These are phyloP conservation scores for Pteronotus mesoamericanus DNA, from an alignment of 2,797 vertebrate species.

Conservation along the genomic window DNA sequence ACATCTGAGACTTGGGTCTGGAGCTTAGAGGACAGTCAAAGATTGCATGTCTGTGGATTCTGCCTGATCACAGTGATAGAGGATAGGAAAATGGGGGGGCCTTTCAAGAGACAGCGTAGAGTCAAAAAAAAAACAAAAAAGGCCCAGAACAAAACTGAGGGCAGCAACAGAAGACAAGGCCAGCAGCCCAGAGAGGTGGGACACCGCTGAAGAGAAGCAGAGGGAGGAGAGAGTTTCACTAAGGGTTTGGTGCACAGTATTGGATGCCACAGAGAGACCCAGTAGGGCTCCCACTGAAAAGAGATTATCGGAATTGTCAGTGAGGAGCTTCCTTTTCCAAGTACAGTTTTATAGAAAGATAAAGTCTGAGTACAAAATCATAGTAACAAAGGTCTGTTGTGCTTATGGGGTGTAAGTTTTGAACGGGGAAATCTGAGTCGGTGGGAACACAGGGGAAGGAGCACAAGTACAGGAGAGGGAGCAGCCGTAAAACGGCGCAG, in stretches of 20 bases:
- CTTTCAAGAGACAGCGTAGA: not conserved
- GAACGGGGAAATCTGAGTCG: not conserved
- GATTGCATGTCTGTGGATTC: not conserved
- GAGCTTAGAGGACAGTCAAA: not conserved
- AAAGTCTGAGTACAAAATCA: not conserved
- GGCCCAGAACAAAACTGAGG: not conserved
- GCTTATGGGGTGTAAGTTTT: not conserved
- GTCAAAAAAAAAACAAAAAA: not conserved
- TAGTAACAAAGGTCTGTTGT: not conserved
- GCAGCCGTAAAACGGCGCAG: not conserved
- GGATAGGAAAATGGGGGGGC: not conserved
- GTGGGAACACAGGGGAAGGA: not conserved
- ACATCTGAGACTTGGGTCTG: not conserved
- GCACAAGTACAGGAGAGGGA: not conserved
- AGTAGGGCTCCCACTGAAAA: not conserved
- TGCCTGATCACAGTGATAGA: not conserved
- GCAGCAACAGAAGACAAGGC: not conserved
- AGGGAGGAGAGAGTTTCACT: not conserved
- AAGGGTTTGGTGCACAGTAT: fast-evolving
- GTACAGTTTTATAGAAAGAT: not conserved
- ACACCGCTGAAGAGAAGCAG: not conserved
- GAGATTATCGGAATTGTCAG: not conserved
- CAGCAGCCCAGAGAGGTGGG: not conserved
- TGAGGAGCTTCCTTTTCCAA: not conserved
- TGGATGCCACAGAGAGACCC: not conserved